Base-by-base conservation (phyloP, 2,888 invertebrate species). In the Serripes groenlandicus region DNA sequence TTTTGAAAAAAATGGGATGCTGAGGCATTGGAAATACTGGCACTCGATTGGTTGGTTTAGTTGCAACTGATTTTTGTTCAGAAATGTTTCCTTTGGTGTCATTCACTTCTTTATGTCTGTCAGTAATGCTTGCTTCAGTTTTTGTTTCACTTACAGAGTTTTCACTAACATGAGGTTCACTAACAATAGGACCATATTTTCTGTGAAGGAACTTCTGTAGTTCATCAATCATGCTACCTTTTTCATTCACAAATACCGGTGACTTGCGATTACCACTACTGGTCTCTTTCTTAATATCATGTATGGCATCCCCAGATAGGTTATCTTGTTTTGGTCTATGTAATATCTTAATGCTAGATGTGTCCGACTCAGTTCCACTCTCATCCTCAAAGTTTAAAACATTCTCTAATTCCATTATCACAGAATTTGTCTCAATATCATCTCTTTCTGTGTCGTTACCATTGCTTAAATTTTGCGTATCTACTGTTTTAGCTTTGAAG, bases 1-100 rank as follows among this genome's bases (percentile, higher is more conserved):
- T 88, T 62, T 91, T 90, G 60, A 90, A 92, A 30, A 92, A 88
- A 34, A 92, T 90, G 30, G 91, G 92, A 70, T 89, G 89, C 52
- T 88, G 84, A 64, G 69, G 54, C 21, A 89, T 54, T 26, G 75
- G 66, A 35, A 72, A 66, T n/a, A 66, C 66, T 66, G 66, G 66
- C 42, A 66, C 66, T 66, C 66, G 37, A 23, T 37, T n/a, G 26
- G 28, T 35, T 42, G 66, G 30, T 60, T 34, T 58, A 58, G 42
- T 52, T n/a, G 52, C 64, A 32, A 23, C 9, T 28, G 21, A n/a
- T 37, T 49, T 75, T 32, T 35, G 56, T 42, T 66, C 66, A 56
- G 15, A 7, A 28, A 7, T 18, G n/a, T 62, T 21, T 30, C 28
- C 73, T 30, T 37, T 35, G 15, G 32, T 49, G 18, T 3, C 54